Evolutionary conservation across 2,888 invertebrate genomes (phyloP), one percentile per base, ranked within the genome.

Genomic region (Chrysolina americana): DNA sequence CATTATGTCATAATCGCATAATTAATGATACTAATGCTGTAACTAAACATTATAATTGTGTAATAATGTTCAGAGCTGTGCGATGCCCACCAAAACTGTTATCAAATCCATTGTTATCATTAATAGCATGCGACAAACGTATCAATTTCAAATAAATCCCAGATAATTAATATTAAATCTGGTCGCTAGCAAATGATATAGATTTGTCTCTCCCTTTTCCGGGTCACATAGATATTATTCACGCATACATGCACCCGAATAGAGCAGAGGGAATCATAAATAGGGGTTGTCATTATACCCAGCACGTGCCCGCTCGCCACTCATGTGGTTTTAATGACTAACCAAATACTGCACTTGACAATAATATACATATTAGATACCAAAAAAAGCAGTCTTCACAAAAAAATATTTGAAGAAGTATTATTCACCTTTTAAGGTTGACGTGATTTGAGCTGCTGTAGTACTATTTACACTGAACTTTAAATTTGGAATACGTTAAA

Each of bases 281-380:
- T 78, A 77, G 79, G 80, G 79, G 76, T 72, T 71, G 74, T 78
- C 80, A 81, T 83, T 82, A 82, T 79, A 79, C 79, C 36, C 81
- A 77, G 79, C 84, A 84, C 83, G 83, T 81, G 84, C 70, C 79
- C 80, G 75, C 79, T 79, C 77, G 73, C 74, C 79, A 75, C 79
- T 82, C 79, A 83, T 82, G 83, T 76, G 83, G 83, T 83, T 83
- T 83, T 83, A 84, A 84, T 84, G 83, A 84, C 83, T 81, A 81
- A 83, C 84, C 83, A 84, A 85, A 85, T 83, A 83, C 81, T 83
- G 83, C 82, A 81, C 83, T 84, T 82, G 83, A 83, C 82, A 82
- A 82, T 79, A 68, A 75, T 71, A 70, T 72, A 75, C 73, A 59
- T 70, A 59, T n/a, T 65, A 44, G 41, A 17, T 64, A 50, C 68